Evolutionary conservation across 2,113 vertebrate species (phyloP), one percentile per base, ranked within the genome.

Genomic region (Mobula hypostoma): DNA sequence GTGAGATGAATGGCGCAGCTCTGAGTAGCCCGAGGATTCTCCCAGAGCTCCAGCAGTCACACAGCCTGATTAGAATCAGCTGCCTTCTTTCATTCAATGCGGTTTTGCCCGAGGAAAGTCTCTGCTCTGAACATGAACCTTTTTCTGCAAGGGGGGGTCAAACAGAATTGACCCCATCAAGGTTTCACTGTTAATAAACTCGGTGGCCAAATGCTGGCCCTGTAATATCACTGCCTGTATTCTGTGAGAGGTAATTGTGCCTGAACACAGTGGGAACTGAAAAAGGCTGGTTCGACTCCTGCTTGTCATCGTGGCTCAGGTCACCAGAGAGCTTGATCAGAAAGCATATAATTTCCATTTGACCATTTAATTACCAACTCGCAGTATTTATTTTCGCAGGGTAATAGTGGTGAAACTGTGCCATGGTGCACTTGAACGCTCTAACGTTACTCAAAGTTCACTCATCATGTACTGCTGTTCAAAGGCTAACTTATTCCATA

Each of bases 21-120:
- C 91, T 24, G 70, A 74, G 40, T 40, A 56, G 32, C 27, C 40
- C 19, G 19, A 74, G 91, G 70, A 93, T 56, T 74, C 68, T 93
- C 91, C 21, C 21, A 15, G 70, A 56, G 21, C 19, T 56, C 36
- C 12, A 48, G 56, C 24, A 48, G 48, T 74, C 68, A 68, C 90
- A 56, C 68, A 93, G 91, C 40, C 91, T 93, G 91, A 74, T 93
- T 93, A 74, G 19, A 74, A 93, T 93, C 91, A 93, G 91, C 68
- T 93, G 91, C 68, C 61, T 70, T 32, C 66, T 74, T 32, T 66
- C 61, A 68, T 63, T 88, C 58, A 32, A 27, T 32, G 29, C 61
- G 7, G 61, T 90, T 90, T 32, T 29, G 85, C 70, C 68, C 40
- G 40, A 74, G 70, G 70, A 93, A 56, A 32, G 24, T 14, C 66